Percentiles rank a stretch among this genome's conserved stretches.
These are phyloP conservation scores for Diachasmimorpha longicaudata DNA, from an alignment of 1,140 invertebrate genomes.

Conservation along the genomic window DNA sequence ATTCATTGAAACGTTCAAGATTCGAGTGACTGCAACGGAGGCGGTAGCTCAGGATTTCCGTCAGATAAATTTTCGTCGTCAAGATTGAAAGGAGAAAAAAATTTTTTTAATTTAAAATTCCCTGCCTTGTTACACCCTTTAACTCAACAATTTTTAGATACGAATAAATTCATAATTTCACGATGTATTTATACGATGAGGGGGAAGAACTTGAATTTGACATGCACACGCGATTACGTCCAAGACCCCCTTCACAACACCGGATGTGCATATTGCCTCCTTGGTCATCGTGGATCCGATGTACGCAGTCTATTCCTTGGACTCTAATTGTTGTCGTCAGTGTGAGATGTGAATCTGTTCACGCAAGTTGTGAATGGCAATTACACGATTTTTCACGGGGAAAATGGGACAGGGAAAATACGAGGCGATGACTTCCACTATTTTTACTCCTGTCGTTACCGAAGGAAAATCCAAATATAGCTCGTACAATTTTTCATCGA, in stretches of 20 bases:
- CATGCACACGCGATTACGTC: not conserved
- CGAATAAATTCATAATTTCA: conserved; percentile 1
- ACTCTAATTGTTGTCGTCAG: not conserved
- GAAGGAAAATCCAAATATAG: no score
- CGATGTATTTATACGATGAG: not conserved
- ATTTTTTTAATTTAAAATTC: not conserved
- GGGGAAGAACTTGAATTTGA: not conserved
- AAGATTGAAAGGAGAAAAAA: not conserved
- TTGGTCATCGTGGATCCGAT: not conserved
- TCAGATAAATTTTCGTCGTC: conserved; percentile 17
- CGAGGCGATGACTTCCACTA: no score
- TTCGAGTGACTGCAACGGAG: not conserved
- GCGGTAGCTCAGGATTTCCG: conserved; percentile 6
- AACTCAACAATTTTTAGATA: not conserved
- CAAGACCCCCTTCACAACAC: not conserved
- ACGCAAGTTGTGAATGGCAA: not conserved
- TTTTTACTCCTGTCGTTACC: no score
- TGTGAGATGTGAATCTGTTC: not conserved
- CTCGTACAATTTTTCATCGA: no score
- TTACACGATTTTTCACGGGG: not conserved
- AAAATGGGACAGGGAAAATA: not conserved
- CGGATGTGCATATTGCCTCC: not conserved
- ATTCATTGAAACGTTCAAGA: not conserved
- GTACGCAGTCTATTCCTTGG: not conserved
- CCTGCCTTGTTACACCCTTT: not conserved